These are phyloP conservation scores for Pluvialis apricaria DNA, from an alignment of 2,113 vertebrate genomes.

Conservation along the genomic window DNA sequence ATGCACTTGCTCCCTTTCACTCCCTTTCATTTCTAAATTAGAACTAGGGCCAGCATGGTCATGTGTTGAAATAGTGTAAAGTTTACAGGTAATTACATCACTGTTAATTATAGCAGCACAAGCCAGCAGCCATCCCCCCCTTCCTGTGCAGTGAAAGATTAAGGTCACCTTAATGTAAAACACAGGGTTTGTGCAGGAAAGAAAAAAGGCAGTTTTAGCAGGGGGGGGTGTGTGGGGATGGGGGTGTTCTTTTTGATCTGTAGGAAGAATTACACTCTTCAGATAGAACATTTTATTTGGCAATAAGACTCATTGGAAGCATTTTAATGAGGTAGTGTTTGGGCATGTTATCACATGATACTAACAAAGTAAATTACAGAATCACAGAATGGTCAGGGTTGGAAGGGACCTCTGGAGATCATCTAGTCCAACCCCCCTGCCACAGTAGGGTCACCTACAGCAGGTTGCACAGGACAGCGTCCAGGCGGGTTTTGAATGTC, in stretches of 20 bases:
- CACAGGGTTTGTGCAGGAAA: constrained; percentile 53
- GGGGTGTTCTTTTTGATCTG: constrained; percentile 56
- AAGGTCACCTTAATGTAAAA: constrained; percentile 79
- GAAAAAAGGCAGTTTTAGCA: not conserved
- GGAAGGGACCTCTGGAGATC: too few species aligned
- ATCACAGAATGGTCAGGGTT: too few species aligned
- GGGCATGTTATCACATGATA: constrained; percentile 50
- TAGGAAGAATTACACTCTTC: constrained; percentile 71
- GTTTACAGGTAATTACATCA: constrained; percentile 75
- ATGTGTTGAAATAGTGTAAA: constrained; percentile 54
- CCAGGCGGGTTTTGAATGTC: too few species aligned
- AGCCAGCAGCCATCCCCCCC: constrained; percentile 52
- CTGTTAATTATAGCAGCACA: constrained; percentile 71
- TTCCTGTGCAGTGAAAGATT: constrained; percentile 65
- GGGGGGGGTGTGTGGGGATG: not conserved
- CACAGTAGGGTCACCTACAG: too few species aligned
- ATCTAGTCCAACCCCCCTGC: too few species aligned
- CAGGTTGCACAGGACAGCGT: too few species aligned
- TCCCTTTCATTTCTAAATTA: constrained; percentile 22
- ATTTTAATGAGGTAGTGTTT: constrained; percentile 75
- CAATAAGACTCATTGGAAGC: constrained; percentile 71
- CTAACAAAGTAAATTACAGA: not conserved
- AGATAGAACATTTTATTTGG: constrained; percentile 76
- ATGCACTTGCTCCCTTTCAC: not conserved
- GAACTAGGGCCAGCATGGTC: not conserved